phyloP scores from a whole-genome alignment of 2,113 vertebrate species.

The Columbina picui region DNA sequence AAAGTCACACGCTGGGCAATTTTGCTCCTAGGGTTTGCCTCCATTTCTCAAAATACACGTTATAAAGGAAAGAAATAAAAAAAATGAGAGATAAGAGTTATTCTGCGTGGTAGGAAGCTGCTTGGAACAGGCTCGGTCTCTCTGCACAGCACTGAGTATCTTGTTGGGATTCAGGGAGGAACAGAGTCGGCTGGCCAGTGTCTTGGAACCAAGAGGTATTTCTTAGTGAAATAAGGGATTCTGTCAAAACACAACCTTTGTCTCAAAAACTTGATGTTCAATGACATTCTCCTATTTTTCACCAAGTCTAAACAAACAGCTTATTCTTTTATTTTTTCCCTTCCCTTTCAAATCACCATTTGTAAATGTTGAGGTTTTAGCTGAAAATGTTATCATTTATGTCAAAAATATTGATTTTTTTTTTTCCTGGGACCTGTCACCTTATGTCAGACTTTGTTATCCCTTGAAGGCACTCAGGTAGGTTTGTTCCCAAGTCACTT shows the following conservation, averaged over 20 bases:
- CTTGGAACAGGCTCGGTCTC: not conserved
- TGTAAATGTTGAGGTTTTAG: not conserved
- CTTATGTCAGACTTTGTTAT: not conserved
- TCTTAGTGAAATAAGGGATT: not conserved
- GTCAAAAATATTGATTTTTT: not conserved
- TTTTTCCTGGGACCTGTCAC: not conserved
- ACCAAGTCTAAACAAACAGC: not conserved
- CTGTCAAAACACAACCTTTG: not conserved
- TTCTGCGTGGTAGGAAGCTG: not conserved
- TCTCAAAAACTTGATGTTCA: not conserved
- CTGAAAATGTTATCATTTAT: not conserved
- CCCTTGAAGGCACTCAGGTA: not conserved
- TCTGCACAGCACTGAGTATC: not conserved
- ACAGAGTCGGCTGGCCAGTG: rapidly evolving
- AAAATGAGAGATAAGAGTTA: constrained; percentile 9
- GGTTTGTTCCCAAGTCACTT: not conserved
- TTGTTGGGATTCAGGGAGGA: not conserved
- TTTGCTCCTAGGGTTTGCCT: constrained; percentile 39
- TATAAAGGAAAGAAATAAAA: constrained; percentile 45
- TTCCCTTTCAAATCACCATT: not conserved
- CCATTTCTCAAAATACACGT: constrained; percentile 42
- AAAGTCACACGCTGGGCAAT: constrained; percentile 59
- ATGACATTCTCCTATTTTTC: not conserved
- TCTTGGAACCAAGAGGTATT: not conserved
- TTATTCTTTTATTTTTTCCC: rapidly evolving